Evolutionary conservation across 2,113 vertebrate genomes (phyloP), one percentile per base, ranked within the genome.

Genomic region (Eclectus roratus): DNA sequence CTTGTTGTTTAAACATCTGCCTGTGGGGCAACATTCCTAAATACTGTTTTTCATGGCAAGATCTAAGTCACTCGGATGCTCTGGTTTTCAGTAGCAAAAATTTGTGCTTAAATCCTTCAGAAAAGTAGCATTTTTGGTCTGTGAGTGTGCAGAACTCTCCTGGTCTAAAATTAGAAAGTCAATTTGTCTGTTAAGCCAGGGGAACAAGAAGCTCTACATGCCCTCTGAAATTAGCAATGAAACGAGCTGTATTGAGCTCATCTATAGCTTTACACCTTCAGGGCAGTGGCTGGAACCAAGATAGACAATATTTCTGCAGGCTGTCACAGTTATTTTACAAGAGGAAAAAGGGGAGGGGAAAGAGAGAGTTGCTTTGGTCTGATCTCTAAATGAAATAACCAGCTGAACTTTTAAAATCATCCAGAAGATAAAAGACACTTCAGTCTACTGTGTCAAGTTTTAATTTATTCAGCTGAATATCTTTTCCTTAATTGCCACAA

Each of bases 151-250:
- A 86, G 64, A 94, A 76, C 21, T 65, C 85, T 91, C 70, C 39
- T 69, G 91, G 21, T 95, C 93, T 93, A 96, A 96, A 97, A 94
- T 96, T 96, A 96, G 96, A 86, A 97, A 94, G 88, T 91, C 95
- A 96, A 96, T 97, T 97, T 97, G 91, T 87, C 84, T 96, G 58
- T 90, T 80, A 87, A 95, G 88, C 29, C 73, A 39, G 80, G 88
- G 93, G 96, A 94, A 86, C 43, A 72, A 82, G 95, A 73, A 86
- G 86, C 89, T 84, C 56, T 61, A 6, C 88, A 20, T 93, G 93
- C 31, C 88, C 91, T 93, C 91, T 79, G 90, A 80, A 96, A 96
- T 97, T 86, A 96, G 91, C 88, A 89, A 1, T 81, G 94, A 71
- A 95, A 93, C 46, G 58, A 87, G 89, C 68, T 64, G 53, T 37